These are phyloP conservation scores for Gymnogyps californianus DNA, from an alignment of 2,113 vertebrate genomes.

Conservation along the genomic window DNA sequence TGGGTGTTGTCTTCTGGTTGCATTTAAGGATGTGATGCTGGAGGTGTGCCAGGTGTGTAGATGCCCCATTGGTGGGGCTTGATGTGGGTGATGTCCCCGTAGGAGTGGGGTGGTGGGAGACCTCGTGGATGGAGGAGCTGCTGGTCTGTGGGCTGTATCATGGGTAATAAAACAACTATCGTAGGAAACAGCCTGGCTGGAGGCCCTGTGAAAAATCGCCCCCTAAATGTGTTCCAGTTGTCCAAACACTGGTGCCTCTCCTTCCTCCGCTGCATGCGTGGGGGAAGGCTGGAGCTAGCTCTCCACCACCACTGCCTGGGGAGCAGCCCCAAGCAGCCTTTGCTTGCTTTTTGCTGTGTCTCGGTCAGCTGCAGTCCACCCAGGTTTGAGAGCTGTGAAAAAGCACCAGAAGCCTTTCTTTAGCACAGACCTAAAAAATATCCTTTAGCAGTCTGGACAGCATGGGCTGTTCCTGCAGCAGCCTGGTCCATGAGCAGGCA, in stretches of 20 bases:
- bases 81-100: rapidly evolving
- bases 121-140: background rate
- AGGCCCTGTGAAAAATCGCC: conserved; percentile 58
- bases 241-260: conserved; percentile 74
- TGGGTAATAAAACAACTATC: conserved; percentile 27
- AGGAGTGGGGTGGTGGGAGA: background rate
- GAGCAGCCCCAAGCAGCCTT: background rate
- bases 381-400: background rate
- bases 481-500: rapidly evolving
- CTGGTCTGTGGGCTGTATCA: conserved; percentile 40
- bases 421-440: background rate
- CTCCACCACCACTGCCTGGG: background rate
- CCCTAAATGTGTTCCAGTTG: conserved; percentile 80
- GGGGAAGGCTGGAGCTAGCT: conserved; percentile 8
- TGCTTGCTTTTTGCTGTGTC: conserved; percentile 22
- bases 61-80: rapidly evolving
- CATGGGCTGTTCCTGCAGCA: background rate
- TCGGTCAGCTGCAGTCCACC: background rate
- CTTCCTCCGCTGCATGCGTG: background rate
- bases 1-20: rapidly evolving
- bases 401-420: background rate
- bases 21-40: rapidly evolving
- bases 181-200: conserved; percentile 61
- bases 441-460: background rate
- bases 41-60: background rate